Evolutionary conservation across 2,888 invertebrate species (phyloP).

Genomic region (Tenthredo scrophulariae): DNA sequence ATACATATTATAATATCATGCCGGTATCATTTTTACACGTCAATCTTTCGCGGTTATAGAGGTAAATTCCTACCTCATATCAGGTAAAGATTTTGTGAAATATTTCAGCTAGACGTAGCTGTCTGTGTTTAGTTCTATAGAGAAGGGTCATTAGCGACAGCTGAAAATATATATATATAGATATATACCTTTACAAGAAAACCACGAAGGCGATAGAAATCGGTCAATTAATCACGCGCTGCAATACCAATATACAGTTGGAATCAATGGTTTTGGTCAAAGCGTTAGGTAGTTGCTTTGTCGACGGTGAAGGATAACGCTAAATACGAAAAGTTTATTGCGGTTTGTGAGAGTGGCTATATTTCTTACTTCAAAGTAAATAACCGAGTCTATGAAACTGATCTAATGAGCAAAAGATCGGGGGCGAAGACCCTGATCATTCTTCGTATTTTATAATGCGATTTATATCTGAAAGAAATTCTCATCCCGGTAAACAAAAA

Average conservation of each 20-base stretch:
- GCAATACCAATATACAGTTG: background rate
- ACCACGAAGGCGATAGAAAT: conserved; percentile 10
- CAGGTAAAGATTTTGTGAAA: background rate
- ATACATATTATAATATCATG: background rate
- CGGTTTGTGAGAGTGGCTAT: background rate
- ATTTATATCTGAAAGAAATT: background rate
- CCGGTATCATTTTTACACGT: background rate
- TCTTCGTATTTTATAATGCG: background rate
- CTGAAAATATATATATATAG: background rate
- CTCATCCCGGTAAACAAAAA: background rate
- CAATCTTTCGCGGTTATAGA: background rate
- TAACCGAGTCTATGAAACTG: conserved; percentile 9
- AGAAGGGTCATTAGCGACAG: background rate
- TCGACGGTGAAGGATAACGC: background rate
- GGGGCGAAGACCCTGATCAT: background rate
- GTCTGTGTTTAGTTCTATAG: background rate
- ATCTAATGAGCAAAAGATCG: background rate
- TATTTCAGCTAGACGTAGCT: background rate
- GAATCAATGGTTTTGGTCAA: background rate
- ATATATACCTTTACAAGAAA: background rate
- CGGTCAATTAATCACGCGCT: conserved; percentile 21
- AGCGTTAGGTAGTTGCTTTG: background rate
- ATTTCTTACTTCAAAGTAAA: background rate
- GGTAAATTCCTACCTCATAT: background rate
- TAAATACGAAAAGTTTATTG: background rate